These are phyloP conservation scores for Probosciger aterrimus DNA, from an alignment of 2,113 vertebrate genomes.

Conservation along the genomic window DNA sequence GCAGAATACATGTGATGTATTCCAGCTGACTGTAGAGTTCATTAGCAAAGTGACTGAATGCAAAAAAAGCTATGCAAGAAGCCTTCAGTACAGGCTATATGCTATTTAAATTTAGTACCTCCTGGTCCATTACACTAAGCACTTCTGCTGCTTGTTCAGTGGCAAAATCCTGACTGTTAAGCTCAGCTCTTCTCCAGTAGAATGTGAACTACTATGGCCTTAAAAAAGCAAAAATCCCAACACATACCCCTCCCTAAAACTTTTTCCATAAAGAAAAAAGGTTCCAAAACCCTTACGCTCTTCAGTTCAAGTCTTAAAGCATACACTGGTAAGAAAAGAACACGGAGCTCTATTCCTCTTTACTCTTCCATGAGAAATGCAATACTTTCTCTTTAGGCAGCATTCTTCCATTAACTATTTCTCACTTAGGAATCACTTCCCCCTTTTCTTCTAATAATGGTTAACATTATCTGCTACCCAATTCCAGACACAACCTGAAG, in stretches of 20 bases:
- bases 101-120: background rate
- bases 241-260: background rate
- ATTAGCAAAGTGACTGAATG: background rate
- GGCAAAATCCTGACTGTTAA: background rate
- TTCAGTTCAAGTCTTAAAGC: background rate
- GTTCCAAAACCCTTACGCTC: background rate
- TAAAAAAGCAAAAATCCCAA: background rate
- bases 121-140: background rate
- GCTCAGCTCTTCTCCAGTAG: background rate
- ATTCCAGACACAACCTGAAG: background rate
- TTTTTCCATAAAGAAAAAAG: background rate
- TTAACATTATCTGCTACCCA: background rate
- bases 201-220: rapidly evolving
- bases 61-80: background rate
- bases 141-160: background rate
- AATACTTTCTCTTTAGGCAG: background rate
- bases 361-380: background rate
- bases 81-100: background rate
- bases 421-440: background rate
- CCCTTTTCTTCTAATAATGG: background rate
- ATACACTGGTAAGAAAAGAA: background rate
- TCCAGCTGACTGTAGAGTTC: background rate
- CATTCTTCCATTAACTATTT: background rate
- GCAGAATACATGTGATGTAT: background rate
- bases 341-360: background rate